Conservation (phyloP, 2,113 vertebrate species). For the Pimephales promelas region DNA sequence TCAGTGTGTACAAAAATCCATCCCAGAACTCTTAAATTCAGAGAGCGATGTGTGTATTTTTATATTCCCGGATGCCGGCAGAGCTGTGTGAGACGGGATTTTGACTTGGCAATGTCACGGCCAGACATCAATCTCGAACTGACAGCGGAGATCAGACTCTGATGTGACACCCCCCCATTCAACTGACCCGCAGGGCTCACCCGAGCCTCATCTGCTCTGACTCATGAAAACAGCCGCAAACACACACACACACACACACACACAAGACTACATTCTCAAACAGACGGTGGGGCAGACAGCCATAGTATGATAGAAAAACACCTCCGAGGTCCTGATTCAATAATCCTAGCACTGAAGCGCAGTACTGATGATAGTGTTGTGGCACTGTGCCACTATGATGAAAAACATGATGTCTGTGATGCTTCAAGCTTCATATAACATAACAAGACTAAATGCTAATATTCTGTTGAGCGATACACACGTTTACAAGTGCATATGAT, state of each 20-base stretch:
- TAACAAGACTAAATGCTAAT: not conserved
- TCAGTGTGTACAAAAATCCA: slow-evolving; percentile 13
- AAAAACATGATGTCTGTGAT: slow-evolving; percentile 5
- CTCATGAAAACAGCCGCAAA: slow-evolving; percentile 39
- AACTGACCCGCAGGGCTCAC: slow-evolving; percentile 43
- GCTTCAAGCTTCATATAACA: slow-evolving; percentile 10
- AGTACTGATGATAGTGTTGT: slow-evolving; percentile 7
- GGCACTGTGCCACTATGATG: slow-evolving; percentile 34
- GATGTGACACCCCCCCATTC: slow-evolving; percentile 40
- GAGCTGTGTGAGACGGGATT: slow-evolving; percentile 28
- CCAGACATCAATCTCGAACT: slow-evolving; percentile 47
- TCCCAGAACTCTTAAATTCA: not conserved
- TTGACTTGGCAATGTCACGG: slow-evolving; percentile 49
- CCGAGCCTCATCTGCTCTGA: slow-evolving; percentile 37
- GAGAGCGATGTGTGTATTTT: not conserved
- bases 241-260: slow-evolving; percentile 30
- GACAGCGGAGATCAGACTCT: slow-evolving; percentile 40
- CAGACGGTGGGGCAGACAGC: not conserved
- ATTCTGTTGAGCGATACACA: not conserved
- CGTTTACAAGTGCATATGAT: not conserved
- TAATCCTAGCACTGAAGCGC: slow-evolving; percentile 19
- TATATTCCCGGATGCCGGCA: not conserved
- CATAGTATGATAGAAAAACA: slow-evolving; percentile 30
- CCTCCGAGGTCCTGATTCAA: slow-evolving; percentile 29
- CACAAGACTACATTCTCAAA: slow-evolving; percentile 6